Conservation (phyloP, 2,888 invertebrate genomes). For the Xestoiulus laeticollis region DNA sequence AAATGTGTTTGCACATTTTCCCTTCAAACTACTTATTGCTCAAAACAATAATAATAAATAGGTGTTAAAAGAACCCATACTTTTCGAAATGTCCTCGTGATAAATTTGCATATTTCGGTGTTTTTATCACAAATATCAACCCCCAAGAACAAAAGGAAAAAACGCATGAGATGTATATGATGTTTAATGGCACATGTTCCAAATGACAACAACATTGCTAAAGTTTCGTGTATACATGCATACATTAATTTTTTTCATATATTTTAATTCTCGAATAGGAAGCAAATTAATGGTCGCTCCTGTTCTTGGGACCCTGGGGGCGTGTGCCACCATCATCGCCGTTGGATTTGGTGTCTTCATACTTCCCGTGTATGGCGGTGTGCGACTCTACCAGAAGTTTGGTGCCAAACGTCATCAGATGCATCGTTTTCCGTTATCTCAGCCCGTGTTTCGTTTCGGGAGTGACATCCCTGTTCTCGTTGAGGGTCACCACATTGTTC, state of each 20-base stretch:
- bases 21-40: no score
- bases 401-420: conserved; percentile 52
- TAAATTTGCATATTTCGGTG: no score
- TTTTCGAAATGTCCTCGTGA: no score
- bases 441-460: conserved; percentile 23
- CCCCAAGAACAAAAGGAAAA: no score
- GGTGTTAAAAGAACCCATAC: no score
- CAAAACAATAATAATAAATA: no score
- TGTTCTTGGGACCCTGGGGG: conserved; percentile 60
- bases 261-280: conserved; percentile 58
- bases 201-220: no score
- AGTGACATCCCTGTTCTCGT: conserved; percentile 14
- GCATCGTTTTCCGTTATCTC: conserved; percentile 34
- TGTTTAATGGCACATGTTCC: neutral
- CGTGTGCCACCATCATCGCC: conserved; percentile 62
- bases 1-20: no score
- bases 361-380: conserved; percentile 62
- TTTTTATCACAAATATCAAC: no score
- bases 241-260: neutral
- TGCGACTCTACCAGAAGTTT: conserved; percentile 57
- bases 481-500: conserved; percentile 35
- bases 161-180: neutral
- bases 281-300: conserved; percentile 62
- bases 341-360: conserved; percentile 62
- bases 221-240: neutral